Evolutionary conservation across 2,888 invertebrate species (phyloP).

Genomic region (Gryllus longicercus): DNA sequence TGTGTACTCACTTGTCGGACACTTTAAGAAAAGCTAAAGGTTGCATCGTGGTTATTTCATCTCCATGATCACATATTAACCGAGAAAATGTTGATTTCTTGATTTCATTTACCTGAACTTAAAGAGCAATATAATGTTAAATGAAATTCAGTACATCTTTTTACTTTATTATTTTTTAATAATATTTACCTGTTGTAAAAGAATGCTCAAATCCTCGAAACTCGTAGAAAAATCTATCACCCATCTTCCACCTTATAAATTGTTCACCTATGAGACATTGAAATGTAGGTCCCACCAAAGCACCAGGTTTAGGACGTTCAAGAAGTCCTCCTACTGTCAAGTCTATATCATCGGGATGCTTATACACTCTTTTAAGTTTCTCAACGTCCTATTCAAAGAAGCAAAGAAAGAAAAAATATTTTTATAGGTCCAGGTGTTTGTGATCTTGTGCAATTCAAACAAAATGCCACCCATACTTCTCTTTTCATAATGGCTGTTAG

Average conservation of each 20-base stretch:
- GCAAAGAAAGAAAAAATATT: neutral
- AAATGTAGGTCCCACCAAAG: constrained; percentile 50
- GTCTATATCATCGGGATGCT: constrained; percentile 48
- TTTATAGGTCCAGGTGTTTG: neutral
- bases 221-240: constrained; percentile 75
- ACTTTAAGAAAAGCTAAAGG: neutral
- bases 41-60: neutral
- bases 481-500: constrained; percentile 44
- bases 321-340: constrained; percentile 48
- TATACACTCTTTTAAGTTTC: constrained; percentile 38
- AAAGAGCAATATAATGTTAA: neutral
- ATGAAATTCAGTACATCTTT: neutral
- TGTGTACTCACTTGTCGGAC: neutral
- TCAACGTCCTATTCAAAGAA: constrained; percentile 36
- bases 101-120: neutral
- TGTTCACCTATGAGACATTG: constrained; percentile 61
- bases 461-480: constrained; percentile 35
- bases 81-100: neutral
- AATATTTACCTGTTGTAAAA: constrained; percentile 44
- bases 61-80: neutral
- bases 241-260: constrained; percentile 65
- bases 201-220: constrained; percentile 47
- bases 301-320: constrained; percentile 46
- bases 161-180: neutral
- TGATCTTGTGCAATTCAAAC: too few species aligned